Evolutionary conservation across 2,888 invertebrate genomes (phyloP).

Genomic region (Chymomyza amoena): DNA sequence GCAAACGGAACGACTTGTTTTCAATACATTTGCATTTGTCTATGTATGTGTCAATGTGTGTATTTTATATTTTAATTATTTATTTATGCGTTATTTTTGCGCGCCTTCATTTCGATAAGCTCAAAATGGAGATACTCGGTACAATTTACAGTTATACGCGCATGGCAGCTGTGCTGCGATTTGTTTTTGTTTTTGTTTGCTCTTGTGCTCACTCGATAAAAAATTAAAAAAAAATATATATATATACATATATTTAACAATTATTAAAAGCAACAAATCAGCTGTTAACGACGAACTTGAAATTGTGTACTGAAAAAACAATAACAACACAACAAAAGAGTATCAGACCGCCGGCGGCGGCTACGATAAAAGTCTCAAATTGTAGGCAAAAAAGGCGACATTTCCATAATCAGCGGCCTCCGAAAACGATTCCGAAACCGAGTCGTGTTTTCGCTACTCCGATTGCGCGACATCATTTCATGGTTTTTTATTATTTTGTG

Average conservation of each 20-base stretch:
- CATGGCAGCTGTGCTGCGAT: constrained; percentile 34
- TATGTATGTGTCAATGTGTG: not conserved
- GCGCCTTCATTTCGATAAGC: constrained; percentile 68
- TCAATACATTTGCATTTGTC: not conserved
- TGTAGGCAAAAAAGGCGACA: constrained; percentile 26
- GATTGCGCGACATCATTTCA: not conserved
- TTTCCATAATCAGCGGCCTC: constrained; percentile 37
- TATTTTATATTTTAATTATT: constrained; percentile 59
- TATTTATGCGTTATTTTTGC: constrained; percentile 70
- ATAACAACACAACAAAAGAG: constrained; percentile 11
- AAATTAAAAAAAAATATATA: constrained; percentile 18
- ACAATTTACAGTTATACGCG: constrained; percentile 61
- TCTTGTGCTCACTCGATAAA: constrained; percentile 5
- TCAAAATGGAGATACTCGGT: constrained; percentile 51
- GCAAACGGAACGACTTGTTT: constrained; percentile 10
- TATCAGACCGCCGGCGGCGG: constrained; percentile 5
- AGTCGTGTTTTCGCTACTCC: not conserved
- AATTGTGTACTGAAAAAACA: constrained; percentile 37
- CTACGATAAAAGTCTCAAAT: constrained; percentile 32
- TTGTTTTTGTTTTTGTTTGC: constrained; percentile 24
- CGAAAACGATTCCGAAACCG: constrained; percentile 1
- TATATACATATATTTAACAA: too few relatives aligned
- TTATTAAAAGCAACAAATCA: constrained; percentile 33
- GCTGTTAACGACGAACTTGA: constrained; percentile 64
- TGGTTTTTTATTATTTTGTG: not conserved